Base-by-base conservation (phyloP, 2,113 vertebrate species). In the Ancistrus triradiatus region DNA sequence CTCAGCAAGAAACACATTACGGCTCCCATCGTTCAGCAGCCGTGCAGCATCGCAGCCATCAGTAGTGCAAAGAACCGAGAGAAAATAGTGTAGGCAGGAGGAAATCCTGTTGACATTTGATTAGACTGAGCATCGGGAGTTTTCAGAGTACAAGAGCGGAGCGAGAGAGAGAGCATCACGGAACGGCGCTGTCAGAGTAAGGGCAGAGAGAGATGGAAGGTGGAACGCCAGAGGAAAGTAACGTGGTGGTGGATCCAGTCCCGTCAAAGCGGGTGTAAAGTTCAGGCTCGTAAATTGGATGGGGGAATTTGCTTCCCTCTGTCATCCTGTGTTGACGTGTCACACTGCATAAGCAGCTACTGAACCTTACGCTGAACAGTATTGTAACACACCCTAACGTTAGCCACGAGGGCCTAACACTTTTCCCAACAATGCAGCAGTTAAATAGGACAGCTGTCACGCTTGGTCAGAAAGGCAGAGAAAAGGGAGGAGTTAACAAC, bases 201-300 rank as follows among this genome's bases (percentile, higher is more conserved):
- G 40, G 9, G 10, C 5, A 6, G 21, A 27, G 27, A 38, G 25
- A 31, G 38, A 56, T 31, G 7, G 51, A 58, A 40, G 66, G 15
- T 13, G 10, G 11, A 5, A 21, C 9, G 63, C 65, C 69, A 46
- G 28, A 48, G 57, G 81, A 81, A 79, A 77, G 77, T 74, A 78
- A 69, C 74, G 67, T 77, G 81, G 76, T 83, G 80, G 75, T 74
- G 74, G 77, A 79, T 79, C 71, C 68, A 56, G 50, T 59, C 69
- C 66, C 65, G 65, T 38, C 75, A 61, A 73, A 79, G 66, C 63
- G 58, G 69, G 74, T 66, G 74, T 77, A 80, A 84, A 83, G 73
- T 83, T 83, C 82, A 78, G 73, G 70, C 76, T 78, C 75, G 73
- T 75, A 85, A 87, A 86, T 85, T 87, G 83, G 79, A 80, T 66